Evolutionary conservation across 2,113 vertebrate species (phyloP).

Genomic region (Micronycteris hirsuta): DNA sequence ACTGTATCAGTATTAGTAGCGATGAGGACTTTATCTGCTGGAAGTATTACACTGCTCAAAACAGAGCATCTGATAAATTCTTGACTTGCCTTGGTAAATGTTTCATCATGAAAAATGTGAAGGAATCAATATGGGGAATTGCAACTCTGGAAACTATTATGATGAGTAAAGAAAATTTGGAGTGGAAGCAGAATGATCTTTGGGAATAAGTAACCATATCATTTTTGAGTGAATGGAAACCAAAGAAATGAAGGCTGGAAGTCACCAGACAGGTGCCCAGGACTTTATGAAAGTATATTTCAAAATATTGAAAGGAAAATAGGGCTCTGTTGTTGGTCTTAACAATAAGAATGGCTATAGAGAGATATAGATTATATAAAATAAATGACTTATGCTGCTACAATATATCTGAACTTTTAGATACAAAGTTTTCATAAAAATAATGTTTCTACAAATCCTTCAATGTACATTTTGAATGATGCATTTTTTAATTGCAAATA

Average conservation of each 20-base stretch:
- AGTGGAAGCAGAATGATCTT: conserved; percentile 43
- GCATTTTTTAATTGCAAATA: background rate
- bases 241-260: background rate
- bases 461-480: background rate
- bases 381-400: background rate
- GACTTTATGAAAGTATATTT: background rate
- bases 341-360: background rate
- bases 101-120: conserved; percentile 60
- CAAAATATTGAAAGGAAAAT: background rate
- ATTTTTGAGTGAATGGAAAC: conserved; percentile 39
- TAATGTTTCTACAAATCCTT: background rate
- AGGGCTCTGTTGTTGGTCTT: background rate
- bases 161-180: conserved; percentile 61
- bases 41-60: conserved; percentile 38
- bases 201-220: conserved; percentile 24
- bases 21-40: background rate
- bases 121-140: conserved; percentile 55
- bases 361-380: background rate
- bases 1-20: background rate
- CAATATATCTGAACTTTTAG: background rate
- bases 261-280: background rate
- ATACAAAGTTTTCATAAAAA: background rate
- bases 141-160: conserved; percentile 27
- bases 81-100: conserved; percentile 60
- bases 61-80: conserved; percentile 54